Evolutionary conservation across 2,888 invertebrate genomes (phyloP).

Genomic region (Tubulanus polymorphus): DNA sequence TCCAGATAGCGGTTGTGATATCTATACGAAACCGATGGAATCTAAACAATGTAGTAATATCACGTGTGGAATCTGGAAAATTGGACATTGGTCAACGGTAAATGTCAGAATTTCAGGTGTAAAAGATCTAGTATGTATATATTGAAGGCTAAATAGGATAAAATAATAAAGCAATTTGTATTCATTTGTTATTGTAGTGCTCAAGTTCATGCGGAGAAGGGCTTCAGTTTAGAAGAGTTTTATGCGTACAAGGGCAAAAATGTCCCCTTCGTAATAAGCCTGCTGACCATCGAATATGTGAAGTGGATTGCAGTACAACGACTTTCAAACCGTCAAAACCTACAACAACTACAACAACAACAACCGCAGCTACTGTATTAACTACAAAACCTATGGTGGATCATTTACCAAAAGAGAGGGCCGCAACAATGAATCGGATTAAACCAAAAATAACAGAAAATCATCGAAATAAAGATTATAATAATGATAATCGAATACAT

Average conservation of each 20-base stretch:
- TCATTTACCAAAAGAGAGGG: no score
- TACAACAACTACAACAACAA: constrained; percentile 3
- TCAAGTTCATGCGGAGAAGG: constrained; percentile 51
- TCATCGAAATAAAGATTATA: no score
- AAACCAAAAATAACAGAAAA: no score
- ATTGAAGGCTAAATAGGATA: neutral
- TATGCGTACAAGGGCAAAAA: constrained; percentile 34
- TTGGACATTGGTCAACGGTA: constrained; percentile 49
- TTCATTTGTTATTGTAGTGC: constrained; percentile 31
- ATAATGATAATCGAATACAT: no score
- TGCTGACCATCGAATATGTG: constrained; percentile 11
- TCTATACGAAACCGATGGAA: constrained; percentile 29
- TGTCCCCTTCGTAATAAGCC: constrained; percentile 36
- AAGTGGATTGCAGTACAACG: neutral
- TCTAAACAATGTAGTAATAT: constrained; percentile 41
- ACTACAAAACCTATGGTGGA: neutral
- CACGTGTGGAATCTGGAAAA: constrained; percentile 49
- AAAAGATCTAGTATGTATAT: neutral
- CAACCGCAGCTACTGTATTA: neutral
- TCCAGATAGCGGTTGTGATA: constrained; percentile 36
- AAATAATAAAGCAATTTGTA: neutral
- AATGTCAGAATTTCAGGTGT: constrained; percentile 9
- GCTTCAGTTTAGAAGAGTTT: constrained; percentile 48
- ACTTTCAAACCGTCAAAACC: neutral
- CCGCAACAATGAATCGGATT: no score